Conservation (phyloP, 2,113 vertebrate genomes). For the Bubo scandiacus region DNA sequence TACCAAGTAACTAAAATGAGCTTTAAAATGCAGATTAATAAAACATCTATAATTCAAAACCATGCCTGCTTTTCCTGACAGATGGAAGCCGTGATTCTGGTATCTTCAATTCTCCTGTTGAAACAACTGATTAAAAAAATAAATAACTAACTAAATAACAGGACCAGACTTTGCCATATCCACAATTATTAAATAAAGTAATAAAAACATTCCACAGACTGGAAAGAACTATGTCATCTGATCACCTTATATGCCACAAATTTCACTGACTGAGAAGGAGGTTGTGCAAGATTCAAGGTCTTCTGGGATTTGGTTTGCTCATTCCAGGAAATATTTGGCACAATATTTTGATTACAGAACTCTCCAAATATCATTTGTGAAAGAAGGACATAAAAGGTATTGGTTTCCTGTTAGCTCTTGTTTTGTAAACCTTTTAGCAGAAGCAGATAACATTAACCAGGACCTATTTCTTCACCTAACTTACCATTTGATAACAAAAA, state of each 20-base stretch:
- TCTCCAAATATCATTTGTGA: not conserved
- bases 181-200: not conserved
- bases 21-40: not conserved
- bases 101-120: not conserved
- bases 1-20: not conserved
- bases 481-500: not conserved
- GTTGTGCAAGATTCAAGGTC: not conserved
- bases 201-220: not conserved
- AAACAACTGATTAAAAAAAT: not conserved
- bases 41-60: not conserved
- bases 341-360: not conserved
- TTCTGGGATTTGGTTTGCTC: not conserved
- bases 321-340: conserved; percentile 38
- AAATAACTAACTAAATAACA: not conserved
- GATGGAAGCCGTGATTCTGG: not conserved
- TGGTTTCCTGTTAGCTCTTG: not conserved
- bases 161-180: not conserved
- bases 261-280: accelerated
- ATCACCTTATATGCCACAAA: not conserved
- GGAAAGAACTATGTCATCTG: not conserved
- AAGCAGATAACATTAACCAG: not conserved
- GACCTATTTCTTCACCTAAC: not conserved
- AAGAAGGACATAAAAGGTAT: not conserved
- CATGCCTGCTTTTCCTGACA: not conserved
- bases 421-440: not conserved